Base-by-base conservation (phyloP, 2,113 vertebrate genomes). In the Tinamus guttatus region DNA sequence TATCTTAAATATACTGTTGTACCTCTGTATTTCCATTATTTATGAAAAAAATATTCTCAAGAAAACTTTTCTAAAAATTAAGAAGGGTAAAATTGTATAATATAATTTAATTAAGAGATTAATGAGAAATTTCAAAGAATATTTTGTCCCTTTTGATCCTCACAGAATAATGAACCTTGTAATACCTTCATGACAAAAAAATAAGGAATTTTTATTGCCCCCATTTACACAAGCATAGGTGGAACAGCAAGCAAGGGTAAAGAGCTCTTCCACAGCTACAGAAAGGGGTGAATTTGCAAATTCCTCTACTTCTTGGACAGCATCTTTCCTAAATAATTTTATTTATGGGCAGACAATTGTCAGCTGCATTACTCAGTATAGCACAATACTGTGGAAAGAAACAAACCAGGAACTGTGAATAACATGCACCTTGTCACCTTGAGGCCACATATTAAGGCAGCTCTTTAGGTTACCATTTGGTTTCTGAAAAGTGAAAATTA, bases 201-300 rank as follows among this genome's bases (percentile, higher is more conserved):
- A 20, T 45, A 30, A 58, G 24, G 43, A 32, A 54, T 40, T 65
- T 13, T 73, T 73, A 43, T 6, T 63, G n/a, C 30, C 49, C 43
- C 62, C 5, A 2, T 67, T 80, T 74, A 41, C 51, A 68, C 0
- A 0, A 62, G 36, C 0, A 1, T 11, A 56, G 22, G 14, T 73
- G 34, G 28, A 78, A 91, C 8, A 36, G 59, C 59, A 34, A 65
- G 19, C 17, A 27, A 5, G 22, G 32, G 20, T 58, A 76, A 41
- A 88, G 36, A 11, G 11, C n/a, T 81, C 15, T 67, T 70, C 65
- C 71, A 74, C 43, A 77, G 41, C 28, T 3, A 1, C 5, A 32
- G 41, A 38, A 9, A 83, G 11, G 51, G 0, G 0, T 25, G 49
- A 83, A 40, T 54, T 73, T 22, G 28, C 59, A 32, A 40, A 3